Evolutionary conservation across 2,797 vertebrate species (phyloP).

Genomic region (Sebastes nivosus): DNA sequence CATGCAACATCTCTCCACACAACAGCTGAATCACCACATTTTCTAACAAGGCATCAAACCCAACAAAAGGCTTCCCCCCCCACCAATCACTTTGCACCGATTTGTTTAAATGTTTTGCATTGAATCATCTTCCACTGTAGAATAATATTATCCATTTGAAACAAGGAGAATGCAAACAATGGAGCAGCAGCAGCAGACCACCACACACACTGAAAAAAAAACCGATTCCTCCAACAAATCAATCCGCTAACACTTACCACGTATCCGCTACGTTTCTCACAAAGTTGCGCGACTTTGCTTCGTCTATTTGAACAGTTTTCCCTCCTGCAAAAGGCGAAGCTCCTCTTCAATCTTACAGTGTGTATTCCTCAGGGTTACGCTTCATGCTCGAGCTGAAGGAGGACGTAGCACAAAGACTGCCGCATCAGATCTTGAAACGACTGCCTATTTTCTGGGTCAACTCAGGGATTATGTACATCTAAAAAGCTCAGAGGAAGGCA

Average conservation of each 20-base stretch:
- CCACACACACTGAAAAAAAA: conserved; percentile 21
- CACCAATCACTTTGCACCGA: neutral
- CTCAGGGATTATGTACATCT: conserved; percentile 86
- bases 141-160: conserved; percentile 16
- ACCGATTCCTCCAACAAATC: conserved; percentile 48
- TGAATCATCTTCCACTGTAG: neutral
- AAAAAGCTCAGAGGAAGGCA: conserved; percentile 81
- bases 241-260: conserved; percentile 72
- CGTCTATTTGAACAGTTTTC: conserved; percentile 34
- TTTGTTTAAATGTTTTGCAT: conserved; percentile 2
- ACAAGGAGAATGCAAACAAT: conserved; percentile 79
- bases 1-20: conserved; percentile 71
- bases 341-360: conserved; percentile 65
- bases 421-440: conserved; percentile 84
- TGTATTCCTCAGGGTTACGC: conserved; percentile 79
- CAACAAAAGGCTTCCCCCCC: conserved; percentile 29
- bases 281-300: conserved; percentile 80
- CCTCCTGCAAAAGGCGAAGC: conserved; percentile 36
- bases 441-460: conserved; percentile 87
- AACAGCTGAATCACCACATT: conserved; percentile 75
- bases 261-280: conserved; percentile 67
- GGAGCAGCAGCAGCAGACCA: conserved; percentile 66
- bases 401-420: conserved; percentile 79
- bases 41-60: conserved; percentile 28
- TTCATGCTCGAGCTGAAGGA: conserved; percentile 77